A percentile compares a stretch with the other conserved stretches of the same genome.
phyloP scores from a whole-genome alignment of 2,797 vertebrate species.

The Karalla daura region DNA sequence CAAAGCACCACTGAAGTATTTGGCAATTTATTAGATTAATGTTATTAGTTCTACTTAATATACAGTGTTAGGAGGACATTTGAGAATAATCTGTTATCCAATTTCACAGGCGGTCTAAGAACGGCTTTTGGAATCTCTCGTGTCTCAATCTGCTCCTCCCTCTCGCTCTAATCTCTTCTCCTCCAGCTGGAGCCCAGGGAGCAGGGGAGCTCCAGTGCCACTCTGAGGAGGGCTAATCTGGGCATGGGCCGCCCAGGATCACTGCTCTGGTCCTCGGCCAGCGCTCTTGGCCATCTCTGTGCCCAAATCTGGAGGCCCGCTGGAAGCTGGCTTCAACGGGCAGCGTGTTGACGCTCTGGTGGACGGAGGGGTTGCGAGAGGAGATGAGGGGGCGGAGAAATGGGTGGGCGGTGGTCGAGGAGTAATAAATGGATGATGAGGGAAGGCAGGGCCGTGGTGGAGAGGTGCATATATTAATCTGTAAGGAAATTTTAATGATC shows the following conservation, averaged over 20 bases:
- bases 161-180: constrained; percentile 71
- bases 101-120: constrained; percentile 78
- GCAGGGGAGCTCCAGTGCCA: constrained; percentile 55
- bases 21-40: constrained; percentile 74
- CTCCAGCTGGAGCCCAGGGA: constrained; percentile 72
- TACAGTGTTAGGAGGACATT: constrained; percentile 74
- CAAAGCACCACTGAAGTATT: constrained; percentile 61
- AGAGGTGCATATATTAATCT: constrained; percentile 24
- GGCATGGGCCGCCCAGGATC: constrained; percentile 69
- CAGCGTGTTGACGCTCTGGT: constrained; percentile 28
- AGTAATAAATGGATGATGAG: constrained; percentile 34
- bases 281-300: constrained; percentile 63
- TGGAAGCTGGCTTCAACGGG: constrained; percentile 33
- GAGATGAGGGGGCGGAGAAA: constrained; percentile 22
- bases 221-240: constrained; percentile 75
- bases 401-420: not conserved
- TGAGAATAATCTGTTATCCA: constrained; percentile 80
- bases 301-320: constrained; percentile 52
- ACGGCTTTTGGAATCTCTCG: constrained; percentile 71
- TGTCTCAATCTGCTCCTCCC: constrained; percentile 69
- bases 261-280: constrained; percentile 71
- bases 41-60: constrained; percentile 81
- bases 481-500: not conserved
- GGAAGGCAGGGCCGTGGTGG: not conserved
- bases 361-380: constrained; percentile 38